Evolutionary conservation across 2,113 vertebrate species (phyloP).

Genomic region (Chlorodrepanis virens): DNA sequence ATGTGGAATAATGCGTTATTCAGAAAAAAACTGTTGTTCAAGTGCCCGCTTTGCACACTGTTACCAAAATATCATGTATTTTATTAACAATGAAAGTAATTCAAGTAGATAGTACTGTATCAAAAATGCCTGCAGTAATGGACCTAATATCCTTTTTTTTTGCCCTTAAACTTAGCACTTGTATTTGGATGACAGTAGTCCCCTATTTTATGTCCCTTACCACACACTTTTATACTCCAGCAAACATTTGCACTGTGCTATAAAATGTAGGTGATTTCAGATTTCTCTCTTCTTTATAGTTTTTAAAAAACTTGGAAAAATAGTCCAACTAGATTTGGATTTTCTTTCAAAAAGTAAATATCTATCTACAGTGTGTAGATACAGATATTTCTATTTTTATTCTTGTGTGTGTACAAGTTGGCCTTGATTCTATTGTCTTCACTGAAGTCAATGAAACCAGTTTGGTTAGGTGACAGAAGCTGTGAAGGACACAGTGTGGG

Average conservation of each 20-base stretch:
- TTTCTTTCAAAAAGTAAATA: not conserved
- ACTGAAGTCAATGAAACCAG: not conserved
- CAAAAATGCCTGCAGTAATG: constrained; percentile 11
- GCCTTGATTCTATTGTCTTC: not conserved
- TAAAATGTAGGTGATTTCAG: not conserved
- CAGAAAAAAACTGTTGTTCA: not conserved
- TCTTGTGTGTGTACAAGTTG: not conserved
- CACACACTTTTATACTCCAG: not conserved
- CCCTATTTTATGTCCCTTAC: constrained; percentile 15
- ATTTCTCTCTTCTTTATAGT: not conserved
- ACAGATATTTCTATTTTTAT: not conserved
- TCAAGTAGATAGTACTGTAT: constrained; percentile 8
- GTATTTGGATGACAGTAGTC: constrained; percentile 39
- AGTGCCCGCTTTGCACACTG: not conserved
- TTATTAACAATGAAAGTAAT: constrained; percentile 45
- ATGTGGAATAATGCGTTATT: not conserved
- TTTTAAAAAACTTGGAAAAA: not conserved
- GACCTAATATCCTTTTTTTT: constrained; percentile 35
- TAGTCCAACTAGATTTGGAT: not conserved
- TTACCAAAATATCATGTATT: constrained; percentile 31
- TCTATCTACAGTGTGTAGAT: not conserved
- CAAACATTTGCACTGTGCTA: constrained; percentile 9
- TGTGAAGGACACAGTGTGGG: not conserved
- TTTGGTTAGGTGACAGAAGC: not conserved
- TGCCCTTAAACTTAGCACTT: constrained; percentile 17